Base-by-base conservation (phyloP, 1,140 invertebrate genomes). In the Drosophila trapezifrons region DNA sequence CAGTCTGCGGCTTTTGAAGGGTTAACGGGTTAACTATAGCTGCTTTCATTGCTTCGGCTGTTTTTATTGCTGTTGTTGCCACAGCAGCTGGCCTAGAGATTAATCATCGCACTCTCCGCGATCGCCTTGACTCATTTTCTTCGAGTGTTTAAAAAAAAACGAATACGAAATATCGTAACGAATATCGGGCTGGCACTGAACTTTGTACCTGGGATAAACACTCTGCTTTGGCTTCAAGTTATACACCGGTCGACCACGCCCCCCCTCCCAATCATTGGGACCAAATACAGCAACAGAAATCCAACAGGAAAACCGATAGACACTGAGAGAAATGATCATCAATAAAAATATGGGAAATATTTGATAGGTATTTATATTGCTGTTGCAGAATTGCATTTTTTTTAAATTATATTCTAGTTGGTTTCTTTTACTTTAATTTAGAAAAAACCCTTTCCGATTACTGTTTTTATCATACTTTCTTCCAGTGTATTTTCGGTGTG, bases 231-330 rank as follows among this genome's bases (percentile, higher is more conserved):
- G 27, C 43, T 38, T 38, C 7, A 29, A 37, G 22, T 55, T 64
- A 45, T 20, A 17, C 20, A 27, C 32, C n/a, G n/a, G n/a, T n/a
- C 32, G 46, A 40, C 76, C 42, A 52, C 72, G 59, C 76, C 59
- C 56, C 67, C 58, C 22, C 9, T 47, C 65, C 43, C 29, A 4
- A 35, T 13, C 29, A 20, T 29, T 59, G 47, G 63, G 37, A 37
- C 46, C 67, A 37, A 79, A 49, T 71, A 75, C 77, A 71, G 52
- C 57, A 49, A 72, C 58, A 76, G 13, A 54, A 83, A 79, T 83
- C 80, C 67, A 83, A 83, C 76, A 83, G 83, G 80, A 83, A 83
- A 83, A 76, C 65, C 72, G 78, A 76, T 76, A 83, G 62, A 52
- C 51, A 52, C 51, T 37, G 3, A 17, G 13, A 54, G 18, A 54